phyloP scores from a whole-genome alignment of 2,797 vertebrate genomes.

The Varecia variegata region DNA sequence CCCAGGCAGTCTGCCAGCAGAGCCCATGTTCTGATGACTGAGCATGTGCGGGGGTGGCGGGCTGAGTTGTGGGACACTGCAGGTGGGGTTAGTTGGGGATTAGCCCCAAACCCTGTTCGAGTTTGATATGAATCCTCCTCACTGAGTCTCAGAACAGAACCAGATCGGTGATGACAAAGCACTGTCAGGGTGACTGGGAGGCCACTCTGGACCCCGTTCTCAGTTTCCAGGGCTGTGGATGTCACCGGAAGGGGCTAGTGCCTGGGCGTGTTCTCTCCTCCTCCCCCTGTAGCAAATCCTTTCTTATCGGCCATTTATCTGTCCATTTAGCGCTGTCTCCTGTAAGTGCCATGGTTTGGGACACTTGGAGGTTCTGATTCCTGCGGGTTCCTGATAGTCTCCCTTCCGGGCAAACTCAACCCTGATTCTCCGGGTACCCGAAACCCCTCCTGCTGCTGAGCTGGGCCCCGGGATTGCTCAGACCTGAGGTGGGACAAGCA shows the following conservation, averaged over 20 bases:
- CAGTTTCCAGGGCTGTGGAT: neutral
- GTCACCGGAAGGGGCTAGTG: neutral
- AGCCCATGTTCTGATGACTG: neutral
- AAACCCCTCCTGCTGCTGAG: neutral
- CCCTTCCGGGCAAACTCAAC: neutral
- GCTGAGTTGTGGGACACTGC: neutral
- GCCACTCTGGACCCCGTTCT: neutral
- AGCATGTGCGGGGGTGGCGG: neutral
- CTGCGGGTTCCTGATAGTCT: neutral
- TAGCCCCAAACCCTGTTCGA: neutral
- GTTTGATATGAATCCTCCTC: neutral
- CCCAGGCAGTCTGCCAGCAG: neutral
- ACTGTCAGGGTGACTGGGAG: neutral
- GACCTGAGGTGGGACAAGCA: neutral
- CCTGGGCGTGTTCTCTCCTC: neutral
- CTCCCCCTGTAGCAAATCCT: neutral
- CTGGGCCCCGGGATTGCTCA: neutral
- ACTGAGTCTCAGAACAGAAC: neutral
- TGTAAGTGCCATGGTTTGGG: neutral
- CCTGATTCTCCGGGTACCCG: too few species aligned
- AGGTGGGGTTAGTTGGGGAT: neutral
- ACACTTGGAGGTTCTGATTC: neutral
- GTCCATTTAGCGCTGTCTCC: neutral
- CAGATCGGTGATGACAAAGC: neutral
- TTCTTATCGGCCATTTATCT: neutral